These are phyloP conservation scores for Troilus luridus DNA, from an alignment of 2,888 invertebrate species.

Conservation along the genomic window DNA sequence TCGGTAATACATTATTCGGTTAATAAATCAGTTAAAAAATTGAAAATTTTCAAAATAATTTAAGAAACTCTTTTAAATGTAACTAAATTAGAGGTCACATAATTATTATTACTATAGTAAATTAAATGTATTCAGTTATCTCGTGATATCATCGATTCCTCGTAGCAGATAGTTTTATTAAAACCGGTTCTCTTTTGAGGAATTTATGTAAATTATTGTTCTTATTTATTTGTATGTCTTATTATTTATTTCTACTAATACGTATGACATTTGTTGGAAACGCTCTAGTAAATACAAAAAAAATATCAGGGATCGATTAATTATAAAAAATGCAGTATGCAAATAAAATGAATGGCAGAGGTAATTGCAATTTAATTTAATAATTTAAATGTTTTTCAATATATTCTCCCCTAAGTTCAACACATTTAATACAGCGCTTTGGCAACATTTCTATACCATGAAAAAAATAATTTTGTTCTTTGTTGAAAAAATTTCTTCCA, in stretches of 20 bases:
- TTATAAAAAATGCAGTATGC: background rate
- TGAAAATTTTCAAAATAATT: no score
- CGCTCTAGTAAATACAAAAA: background rate
- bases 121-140: background rate
- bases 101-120: no score
- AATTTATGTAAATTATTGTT: constrained; percentile 4
- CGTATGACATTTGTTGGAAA: background rate
- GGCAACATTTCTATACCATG: no score
- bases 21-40: no score
- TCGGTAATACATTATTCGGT: no score
- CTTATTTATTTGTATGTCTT: background rate
- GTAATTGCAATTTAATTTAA: background rate
- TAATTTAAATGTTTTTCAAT: no score
- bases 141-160: background rate
- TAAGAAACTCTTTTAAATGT: no score
- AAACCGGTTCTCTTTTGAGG: background rate
- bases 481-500: no score
- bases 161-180: background rate
- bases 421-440: no score
- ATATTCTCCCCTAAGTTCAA: no score
- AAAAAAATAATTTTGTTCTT: no score
- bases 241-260: background rate
- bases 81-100: no score
- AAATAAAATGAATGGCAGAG: background rate
- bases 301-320: background rate